Conservation (phyloP, 2,113 vertebrate genomes). For the Rhinolophus ferrumequinum region DNA sequence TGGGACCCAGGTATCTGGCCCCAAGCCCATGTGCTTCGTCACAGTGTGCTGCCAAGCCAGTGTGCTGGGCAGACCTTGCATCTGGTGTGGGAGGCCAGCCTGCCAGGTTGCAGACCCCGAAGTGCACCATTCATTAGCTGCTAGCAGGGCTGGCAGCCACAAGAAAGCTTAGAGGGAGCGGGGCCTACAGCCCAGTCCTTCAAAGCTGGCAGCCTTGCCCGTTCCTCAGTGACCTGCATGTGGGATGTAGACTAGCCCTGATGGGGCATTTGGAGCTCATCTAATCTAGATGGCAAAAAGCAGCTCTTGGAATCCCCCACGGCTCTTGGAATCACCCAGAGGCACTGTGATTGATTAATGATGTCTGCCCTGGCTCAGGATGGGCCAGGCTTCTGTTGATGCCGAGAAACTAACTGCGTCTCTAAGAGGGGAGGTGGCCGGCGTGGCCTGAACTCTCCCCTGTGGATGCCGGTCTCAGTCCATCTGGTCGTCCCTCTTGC, state of each 20-base stretch:
- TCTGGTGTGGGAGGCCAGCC: neutral
- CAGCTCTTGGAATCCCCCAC: neutral
- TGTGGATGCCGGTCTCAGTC: rapidly evolving
- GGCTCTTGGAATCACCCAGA: neutral
- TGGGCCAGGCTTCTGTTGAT: neutral
- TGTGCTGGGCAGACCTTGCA: rapidly evolving
- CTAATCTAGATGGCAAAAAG: neutral
- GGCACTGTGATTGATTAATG: neutral
- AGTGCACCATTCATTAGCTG: rapidly evolving
- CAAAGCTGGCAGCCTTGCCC: rapidly evolving
- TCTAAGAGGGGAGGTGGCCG: rapidly evolving
- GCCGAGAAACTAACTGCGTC: neutral
- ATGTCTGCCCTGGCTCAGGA: neutral
- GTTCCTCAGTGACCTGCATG: neutral
- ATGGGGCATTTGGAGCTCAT: neutral
- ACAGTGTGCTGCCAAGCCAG: rapidly evolving
- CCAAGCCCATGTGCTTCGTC: neutral
- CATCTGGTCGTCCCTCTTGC: neutral
- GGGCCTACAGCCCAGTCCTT: neutral
- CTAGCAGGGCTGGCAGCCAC: rapidly evolving
- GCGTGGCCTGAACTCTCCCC: neutral
- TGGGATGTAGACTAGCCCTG: neutral
- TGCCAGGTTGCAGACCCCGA: neutral
- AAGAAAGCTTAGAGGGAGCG: neutral
- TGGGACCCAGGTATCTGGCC: neutral